These are phyloP conservation scores for Leiothrix lutea DNA, from an alignment of 2,113 vertebrate species.

Conservation along the genomic window DNA sequence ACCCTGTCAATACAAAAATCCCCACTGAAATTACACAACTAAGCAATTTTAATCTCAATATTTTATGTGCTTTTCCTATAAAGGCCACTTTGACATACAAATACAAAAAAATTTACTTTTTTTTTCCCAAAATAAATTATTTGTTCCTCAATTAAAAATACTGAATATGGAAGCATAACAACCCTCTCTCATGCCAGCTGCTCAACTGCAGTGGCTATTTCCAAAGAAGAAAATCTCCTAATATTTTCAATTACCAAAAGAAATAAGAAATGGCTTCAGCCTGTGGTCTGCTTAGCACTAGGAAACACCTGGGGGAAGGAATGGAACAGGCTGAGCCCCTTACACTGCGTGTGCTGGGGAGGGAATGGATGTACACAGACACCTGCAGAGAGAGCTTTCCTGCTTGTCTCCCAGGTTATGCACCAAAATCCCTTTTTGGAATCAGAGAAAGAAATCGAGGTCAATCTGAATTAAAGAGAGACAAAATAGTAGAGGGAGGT, in stretches of 20 bases:
- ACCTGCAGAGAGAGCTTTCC: background rate
- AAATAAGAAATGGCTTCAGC: background rate
- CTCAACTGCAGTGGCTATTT: background rate
- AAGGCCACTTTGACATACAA: constrained; percentile 65
- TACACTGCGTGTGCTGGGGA: background rate
- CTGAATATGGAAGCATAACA: constrained; percentile 50
- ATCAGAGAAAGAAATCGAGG: background rate
- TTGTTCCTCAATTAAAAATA: constrained; percentile 60
- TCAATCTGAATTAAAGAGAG: background rate
- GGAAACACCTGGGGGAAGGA: background rate
- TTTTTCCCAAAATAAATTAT: constrained; percentile 57
- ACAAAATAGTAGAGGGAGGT: background rate
- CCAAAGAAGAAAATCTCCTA: background rate
- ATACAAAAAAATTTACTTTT: constrained; percentile 53
- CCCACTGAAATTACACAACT: constrained; percentile 51
- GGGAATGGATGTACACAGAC: background rate
- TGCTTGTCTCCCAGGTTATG: background rate
- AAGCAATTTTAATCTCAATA: constrained; percentile 35
- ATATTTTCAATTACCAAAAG: background rate
- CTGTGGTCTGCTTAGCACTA: background rate
- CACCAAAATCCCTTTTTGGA: background rate
- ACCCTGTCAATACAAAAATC: constrained; percentile 60
- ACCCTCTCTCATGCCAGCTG: background rate
- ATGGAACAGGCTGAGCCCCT: background rate
- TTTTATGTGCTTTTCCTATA: constrained; percentile 57